Conservation (phyloP, 2,888 invertebrate species). For the Eucriotettix oculatus region DNA sequence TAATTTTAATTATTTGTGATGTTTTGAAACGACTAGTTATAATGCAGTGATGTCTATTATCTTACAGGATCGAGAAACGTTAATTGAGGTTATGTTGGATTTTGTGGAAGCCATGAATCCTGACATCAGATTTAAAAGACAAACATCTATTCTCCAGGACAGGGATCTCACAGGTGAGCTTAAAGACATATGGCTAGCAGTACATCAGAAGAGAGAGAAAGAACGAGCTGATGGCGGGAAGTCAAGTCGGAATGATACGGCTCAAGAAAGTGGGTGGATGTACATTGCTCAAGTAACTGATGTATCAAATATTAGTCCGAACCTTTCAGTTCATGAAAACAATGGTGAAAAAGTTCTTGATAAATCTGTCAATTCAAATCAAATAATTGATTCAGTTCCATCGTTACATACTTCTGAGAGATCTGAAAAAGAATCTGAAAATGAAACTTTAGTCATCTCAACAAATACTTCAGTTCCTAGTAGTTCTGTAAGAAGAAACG, state of each 20-base stretch:
- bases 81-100: constrained; percentile 50
- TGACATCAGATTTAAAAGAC: constrained; percentile 39
- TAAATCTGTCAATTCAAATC: no score
- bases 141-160: constrained; percentile 40
- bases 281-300: background rate
- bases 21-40: no score
- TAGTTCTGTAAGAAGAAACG: no score
- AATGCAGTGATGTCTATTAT: background rate
- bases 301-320: background rate
- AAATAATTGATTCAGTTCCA: no score
- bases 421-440: no score
- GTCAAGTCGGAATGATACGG: background rate
- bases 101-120: constrained; percentile 59
- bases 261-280: background rate
- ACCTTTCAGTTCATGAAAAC: no score
- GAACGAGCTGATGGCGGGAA: constrained; percentile 4
- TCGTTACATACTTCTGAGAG: no score
- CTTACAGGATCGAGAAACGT: constrained; percentile 42
- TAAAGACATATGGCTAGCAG: constrained; percentile 57
- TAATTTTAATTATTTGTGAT: no score
- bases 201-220: constrained; percentile 39
- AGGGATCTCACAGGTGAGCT: constrained; percentile 53
- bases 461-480: no score
- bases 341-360: no score
- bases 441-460: no score